Evolutionary conservation across 2,797 vertebrate genomes (phyloP).

Genomic region (Halcyon smyrnensis): DNA sequence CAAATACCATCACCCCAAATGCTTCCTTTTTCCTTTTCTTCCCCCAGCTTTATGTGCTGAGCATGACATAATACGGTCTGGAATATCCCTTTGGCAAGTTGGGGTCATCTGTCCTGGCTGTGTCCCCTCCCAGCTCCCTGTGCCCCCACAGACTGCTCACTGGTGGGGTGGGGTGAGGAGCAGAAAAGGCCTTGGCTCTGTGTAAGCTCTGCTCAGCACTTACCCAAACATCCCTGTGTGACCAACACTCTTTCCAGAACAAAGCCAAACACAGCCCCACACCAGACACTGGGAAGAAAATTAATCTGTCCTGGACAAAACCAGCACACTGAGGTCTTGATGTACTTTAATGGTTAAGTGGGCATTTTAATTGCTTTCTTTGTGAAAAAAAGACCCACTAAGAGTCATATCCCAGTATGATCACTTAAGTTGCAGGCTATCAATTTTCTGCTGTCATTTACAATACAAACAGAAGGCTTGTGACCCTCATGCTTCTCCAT

Average conservation of each 20-base stretch:
- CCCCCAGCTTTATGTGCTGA: background rate
- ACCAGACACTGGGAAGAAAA: background rate
- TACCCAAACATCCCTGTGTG: too few species aligned
- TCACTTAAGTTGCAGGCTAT: background rate
- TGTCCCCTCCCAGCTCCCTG: background rate
- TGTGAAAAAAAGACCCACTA: background rate
- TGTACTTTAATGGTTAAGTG: background rate
- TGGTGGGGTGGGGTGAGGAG: background rate
- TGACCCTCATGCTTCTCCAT: background rate
- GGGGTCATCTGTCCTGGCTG: background rate
- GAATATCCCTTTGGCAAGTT: background rate
- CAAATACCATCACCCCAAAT: background rate
- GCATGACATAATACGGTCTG: background rate
- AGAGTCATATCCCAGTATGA: background rate
- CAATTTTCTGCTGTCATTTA: background rate
- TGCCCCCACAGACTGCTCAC: background rate
- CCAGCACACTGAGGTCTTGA: background rate
- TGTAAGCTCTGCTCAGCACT: too few species aligned
- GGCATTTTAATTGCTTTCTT: background rate
- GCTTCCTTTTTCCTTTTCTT: background rate
- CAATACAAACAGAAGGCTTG: background rate
- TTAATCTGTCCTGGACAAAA: background rate
- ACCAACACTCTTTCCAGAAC: too few species aligned
- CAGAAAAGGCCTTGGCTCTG: background rate
- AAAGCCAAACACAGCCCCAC: background rate